Evolutionary conservation across 2,888 invertebrate species (phyloP).

Genomic region (Nymphalis polychloros): DNA sequence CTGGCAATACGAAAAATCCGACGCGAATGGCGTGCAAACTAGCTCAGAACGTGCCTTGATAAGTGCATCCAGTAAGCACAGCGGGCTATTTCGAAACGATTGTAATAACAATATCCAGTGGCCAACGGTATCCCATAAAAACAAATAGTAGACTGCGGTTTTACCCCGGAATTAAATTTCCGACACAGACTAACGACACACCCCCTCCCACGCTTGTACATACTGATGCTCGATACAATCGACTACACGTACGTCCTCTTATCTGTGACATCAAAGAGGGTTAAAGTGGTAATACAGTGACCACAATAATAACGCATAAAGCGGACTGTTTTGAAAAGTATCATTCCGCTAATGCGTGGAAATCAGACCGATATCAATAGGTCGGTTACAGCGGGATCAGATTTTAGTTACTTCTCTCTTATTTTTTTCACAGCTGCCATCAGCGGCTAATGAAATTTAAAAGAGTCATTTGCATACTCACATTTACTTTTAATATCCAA

Average conservation of each 20-base stretch:
- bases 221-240: slow-evolving; percentile 27
- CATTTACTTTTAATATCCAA: slow-evolving; percentile 12
- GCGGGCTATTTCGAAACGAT: slow-evolving; percentile 55
- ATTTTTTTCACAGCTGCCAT: neutral
- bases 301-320: slow-evolving; percentile 64
- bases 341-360: slow-evolving; percentile 55
- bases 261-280: slow-evolving; percentile 43
- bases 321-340: slow-evolving; percentile 58
- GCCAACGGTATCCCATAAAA: slow-evolving; percentile 65
- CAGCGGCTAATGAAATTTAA: slow-evolving; percentile 5
- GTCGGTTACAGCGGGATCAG: slow-evolving; percentile 7
- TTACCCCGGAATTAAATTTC: slow-evolving; percentile 55
- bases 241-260: slow-evolving; percentile 12
- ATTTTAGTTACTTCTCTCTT: slow-evolving; percentile 13
- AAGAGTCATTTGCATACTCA: slow-evolving; percentile 6
- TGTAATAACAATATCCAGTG: slow-evolving; percentile 65
- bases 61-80: slow-evolving; percentile 55
- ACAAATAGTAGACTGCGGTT: slow-evolving; percentile 65
- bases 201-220: neutral
- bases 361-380: slow-evolving; percentile 48
- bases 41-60: slow-evolving; percentile 44
- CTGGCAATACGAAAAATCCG: slow-evolving; percentile 26
- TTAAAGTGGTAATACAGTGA: slow-evolving; percentile 49
- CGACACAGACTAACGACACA: slow-evolving; percentile 39
- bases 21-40: slow-evolving; percentile 41